Base-by-base conservation (phyloP, 2,888 invertebrate species). In the Eupithecia vulgata region DNA sequence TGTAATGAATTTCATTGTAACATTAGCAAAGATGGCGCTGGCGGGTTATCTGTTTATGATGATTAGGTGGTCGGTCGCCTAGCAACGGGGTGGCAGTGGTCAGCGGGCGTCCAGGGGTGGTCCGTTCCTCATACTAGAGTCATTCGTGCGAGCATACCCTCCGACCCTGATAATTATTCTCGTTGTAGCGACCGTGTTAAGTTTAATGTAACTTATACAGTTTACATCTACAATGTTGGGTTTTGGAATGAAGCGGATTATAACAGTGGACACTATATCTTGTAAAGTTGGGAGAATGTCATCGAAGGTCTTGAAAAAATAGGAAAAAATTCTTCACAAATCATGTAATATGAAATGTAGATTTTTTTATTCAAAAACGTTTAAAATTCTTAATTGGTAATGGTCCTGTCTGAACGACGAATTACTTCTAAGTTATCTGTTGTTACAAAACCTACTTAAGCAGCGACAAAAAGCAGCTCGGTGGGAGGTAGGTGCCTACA, bases 41-140 rank as follows among this genome's bases (percentile, higher is more conserved):
- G 90, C 87, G 84, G 87, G 82, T 85, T 88, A 91, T 94, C 90
- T 91, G 90, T 91, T 94, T 94, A 94, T 94, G 93, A 94, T 92
- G 93, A 94, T 92, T 88, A 93, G 93, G 91, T 86, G 89, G 90
- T 85, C 88, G 83, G 85, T 94, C 88, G 94, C 94, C 85, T 82
- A 83, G 94, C 93, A 89, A 94, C 94, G 87, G 90, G 91, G 89
- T 85, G 90, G 89, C 85, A 90, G 91, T 87, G 92, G 93, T 93
- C 93, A 93, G 84, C 81, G 82, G 79, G 78, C 82, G 82, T 84
- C 84, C 81, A 78, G 77, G 83, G 83, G 84, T 84, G 85, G 84
- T 80, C 82, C 90, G 91, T 90, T 90, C 89, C 92, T 93, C 92
- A 93, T 91, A 91, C 92, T 92, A 86, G 86, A 81, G 83, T 83